phyloP scores from a whole-genome alignment of 2,113 vertebrate genomes.

The Phrynocephalus versicolor region DNA sequence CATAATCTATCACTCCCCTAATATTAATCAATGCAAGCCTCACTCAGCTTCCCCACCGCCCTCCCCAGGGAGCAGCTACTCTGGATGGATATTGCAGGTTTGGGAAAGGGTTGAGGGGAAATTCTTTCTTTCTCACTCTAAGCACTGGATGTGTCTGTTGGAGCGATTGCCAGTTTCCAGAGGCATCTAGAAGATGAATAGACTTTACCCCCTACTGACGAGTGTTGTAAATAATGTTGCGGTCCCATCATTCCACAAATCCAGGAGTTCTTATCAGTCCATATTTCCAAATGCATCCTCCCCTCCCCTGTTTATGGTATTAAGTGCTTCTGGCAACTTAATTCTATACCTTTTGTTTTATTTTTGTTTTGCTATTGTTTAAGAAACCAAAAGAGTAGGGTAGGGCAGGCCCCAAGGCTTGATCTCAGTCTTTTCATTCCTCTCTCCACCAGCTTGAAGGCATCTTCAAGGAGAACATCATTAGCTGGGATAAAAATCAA shows the following conservation, averaged over 20 bases:
- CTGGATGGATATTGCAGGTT: slow-evolving; percentile 59
- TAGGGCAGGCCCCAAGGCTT: too few relatives aligned
- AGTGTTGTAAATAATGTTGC: slow-evolving; percentile 22
- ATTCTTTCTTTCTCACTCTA: slow-evolving; percentile 65
- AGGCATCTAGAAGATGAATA: slow-evolving; percentile 56
- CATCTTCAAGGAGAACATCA: not conserved
- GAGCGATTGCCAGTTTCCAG: slow-evolving; percentile 59
- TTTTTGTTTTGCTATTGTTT: too few relatives aligned
- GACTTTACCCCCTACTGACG: slow-evolving; percentile 37
- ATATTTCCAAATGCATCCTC: not conserved
- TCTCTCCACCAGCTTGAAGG: not conserved
- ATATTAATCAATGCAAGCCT: slow-evolving; percentile 71
- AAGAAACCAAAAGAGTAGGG: too few relatives aligned
- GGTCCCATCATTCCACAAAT: slow-evolving; percentile 28
- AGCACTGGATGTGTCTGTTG: not conserved
- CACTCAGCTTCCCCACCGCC: not conserved
- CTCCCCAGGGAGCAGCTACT: slow-evolving; percentile 46
- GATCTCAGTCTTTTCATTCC: not conserved
- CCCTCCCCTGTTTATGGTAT: not conserved
- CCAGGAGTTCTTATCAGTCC: fast-evolving
- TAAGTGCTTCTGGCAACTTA: not conserved
- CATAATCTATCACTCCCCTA: slow-evolving; percentile 70
- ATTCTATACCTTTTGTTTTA: too few relatives aligned
- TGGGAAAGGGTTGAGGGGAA: slow-evolving; percentile 41
- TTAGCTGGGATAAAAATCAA: not conserved